phyloP scores from a whole-genome alignment of 1,140 invertebrate species.

The Pristionchus pacificus region DNA sequence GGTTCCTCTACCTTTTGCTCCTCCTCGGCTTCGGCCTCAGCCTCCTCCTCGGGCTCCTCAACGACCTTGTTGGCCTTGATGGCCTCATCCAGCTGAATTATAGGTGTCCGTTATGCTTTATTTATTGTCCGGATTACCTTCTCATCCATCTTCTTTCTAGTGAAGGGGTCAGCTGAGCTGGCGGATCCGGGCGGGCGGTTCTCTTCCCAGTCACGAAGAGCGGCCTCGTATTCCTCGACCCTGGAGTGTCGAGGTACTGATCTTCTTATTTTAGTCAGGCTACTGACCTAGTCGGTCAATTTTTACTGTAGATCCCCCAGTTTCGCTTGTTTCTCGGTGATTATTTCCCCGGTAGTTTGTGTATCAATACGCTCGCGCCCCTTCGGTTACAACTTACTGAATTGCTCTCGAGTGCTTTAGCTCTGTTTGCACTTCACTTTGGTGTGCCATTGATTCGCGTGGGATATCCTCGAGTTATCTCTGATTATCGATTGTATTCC shows the following conservation, averaged over 20 bases:
- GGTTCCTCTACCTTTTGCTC: conserved; percentile 23
- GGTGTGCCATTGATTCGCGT: too few relatives aligned
- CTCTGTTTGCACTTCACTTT: too few relatives aligned
- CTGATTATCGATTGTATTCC: too few relatives aligned
- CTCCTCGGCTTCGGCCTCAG: conserved; percentile 26
- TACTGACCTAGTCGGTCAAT: too few relatives aligned
- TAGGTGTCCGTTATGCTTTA: conserved; percentile 4
- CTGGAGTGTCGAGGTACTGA: conserved; percentile 38
- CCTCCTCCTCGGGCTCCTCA: conserved; percentile 46
- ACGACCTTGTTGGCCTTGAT: conserved; percentile 53
- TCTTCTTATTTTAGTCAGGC: too few relatives aligned
- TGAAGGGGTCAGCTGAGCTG: conserved; percentile 42
- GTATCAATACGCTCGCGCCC: too few relatives aligned
- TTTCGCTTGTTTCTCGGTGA: too few relatives aligned
- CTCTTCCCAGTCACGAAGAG: conserved; percentile 56
- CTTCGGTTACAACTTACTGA: too few relatives aligned
- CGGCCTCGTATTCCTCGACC: conserved; percentile 54
- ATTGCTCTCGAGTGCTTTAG: too few relatives aligned
- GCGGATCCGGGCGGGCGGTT: conserved; percentile 53
- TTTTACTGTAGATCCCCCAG: too few relatives aligned
- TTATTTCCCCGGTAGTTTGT: too few relatives aligned
- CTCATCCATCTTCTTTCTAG: conserved; percentile 1
- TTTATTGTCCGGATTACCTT: neutral
- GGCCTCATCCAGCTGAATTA: conserved; percentile 35
- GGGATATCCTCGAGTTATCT: too few relatives aligned